Percentiles rank a stretch among this genome's conserved stretches.
phyloP scores from a whole-genome alignment of 2,888 invertebrate genomes.

The Drosophila emarginata region DNA sequence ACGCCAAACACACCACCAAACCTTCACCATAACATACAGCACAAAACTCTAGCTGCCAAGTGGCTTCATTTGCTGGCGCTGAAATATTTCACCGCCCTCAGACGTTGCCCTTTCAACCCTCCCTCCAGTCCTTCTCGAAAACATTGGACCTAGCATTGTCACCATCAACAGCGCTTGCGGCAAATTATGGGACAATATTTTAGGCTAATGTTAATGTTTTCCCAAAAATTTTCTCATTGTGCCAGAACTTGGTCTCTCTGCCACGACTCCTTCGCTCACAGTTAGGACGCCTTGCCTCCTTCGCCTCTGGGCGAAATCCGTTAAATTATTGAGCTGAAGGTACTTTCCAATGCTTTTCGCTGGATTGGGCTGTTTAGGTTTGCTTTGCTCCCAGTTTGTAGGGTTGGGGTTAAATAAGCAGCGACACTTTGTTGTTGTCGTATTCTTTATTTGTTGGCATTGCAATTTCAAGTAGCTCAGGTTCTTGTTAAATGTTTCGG shows the following conservation, averaged over 20 bases:
- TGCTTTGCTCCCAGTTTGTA: conserved; percentile 5
- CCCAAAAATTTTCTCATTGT: conserved; percentile 74
- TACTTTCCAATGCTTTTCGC: conserved; percentile 75
- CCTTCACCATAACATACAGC: not conserved
- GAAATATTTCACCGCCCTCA: conserved; percentile 62
- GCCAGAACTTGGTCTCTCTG: conserved; percentile 44
- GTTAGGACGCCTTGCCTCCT: conserved; percentile 19
- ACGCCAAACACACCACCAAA: conserved; percentile 67
- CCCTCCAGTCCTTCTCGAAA: conserved; percentile 13
- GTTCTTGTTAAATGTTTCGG: conserved; percentile 48
- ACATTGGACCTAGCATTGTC: conserved; percentile 55
- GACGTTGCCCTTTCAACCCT: conserved; percentile 5
- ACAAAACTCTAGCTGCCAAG: conserved; percentile 50
- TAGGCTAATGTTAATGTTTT: conserved; percentile 81
- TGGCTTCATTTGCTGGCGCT: conserved; percentile 72
- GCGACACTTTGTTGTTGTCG: conserved; percentile 60
- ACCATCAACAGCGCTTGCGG: conserved; percentile 70
- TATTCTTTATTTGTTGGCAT: conserved; percentile 48
- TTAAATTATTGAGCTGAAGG: conserved; percentile 80
- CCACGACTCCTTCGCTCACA: not conserved
- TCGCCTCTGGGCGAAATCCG: conserved; percentile 74
- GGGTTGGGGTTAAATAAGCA: conserved; percentile 74
- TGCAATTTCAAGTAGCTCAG: conserved; percentile 37
- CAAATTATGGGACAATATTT: conserved; percentile 81
- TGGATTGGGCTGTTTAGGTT: conserved; percentile 21